phyloP scores from a whole-genome alignment of 2,888 invertebrate genomes.

The Trichogramma dendrolimi region DNA sequence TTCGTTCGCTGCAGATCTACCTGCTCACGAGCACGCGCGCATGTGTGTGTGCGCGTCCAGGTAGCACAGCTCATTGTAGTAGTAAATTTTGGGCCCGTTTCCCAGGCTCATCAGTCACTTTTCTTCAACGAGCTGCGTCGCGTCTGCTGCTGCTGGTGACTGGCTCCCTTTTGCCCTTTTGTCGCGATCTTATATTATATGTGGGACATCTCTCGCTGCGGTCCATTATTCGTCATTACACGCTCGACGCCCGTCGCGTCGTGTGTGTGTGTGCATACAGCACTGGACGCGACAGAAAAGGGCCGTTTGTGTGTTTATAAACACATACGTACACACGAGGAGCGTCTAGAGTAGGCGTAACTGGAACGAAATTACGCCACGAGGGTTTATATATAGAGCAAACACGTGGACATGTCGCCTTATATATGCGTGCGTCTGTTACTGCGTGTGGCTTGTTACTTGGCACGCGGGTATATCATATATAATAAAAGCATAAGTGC shows the following conservation, averaged over 20 bases:
- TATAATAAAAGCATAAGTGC: too few relatives aligned
- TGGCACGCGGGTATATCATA: neutral
- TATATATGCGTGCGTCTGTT: neutral
- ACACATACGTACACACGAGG: too few relatives aligned
- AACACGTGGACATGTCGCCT: slow-evolving; percentile 1
- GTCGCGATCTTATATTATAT: slow-evolving; percentile 37
- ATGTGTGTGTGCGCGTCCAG: too few relatives aligned
- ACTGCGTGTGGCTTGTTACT: neutral
- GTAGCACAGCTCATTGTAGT: neutral
- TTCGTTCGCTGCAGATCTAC: slow-evolving; percentile 34
- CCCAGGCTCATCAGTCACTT: slow-evolving; percentile 46
- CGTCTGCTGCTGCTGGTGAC: neutral
- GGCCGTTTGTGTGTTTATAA: too few relatives aligned
- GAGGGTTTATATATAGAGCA: slow-evolving; percentile 6
- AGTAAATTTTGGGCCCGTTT: slow-evolving; percentile 15
- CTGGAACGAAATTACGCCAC: slow-evolving; percentile 13
- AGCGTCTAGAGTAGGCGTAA: neutral
- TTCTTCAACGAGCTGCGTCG: slow-evolving; percentile 22
- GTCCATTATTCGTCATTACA: slow-evolving; percentile 50
- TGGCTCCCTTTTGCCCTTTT: neutral
- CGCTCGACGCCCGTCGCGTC: slow-evolving; percentile 36
- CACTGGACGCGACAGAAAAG: neutral
- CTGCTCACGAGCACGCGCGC: slow-evolving; percentile 35
- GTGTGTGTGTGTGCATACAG: neutral
- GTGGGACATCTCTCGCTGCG: too few relatives aligned